These are phyloP conservation scores for Medauroidea extradentata DNA, from an alignment of 1,140 invertebrate species.

Conservation along the genomic window DNA sequence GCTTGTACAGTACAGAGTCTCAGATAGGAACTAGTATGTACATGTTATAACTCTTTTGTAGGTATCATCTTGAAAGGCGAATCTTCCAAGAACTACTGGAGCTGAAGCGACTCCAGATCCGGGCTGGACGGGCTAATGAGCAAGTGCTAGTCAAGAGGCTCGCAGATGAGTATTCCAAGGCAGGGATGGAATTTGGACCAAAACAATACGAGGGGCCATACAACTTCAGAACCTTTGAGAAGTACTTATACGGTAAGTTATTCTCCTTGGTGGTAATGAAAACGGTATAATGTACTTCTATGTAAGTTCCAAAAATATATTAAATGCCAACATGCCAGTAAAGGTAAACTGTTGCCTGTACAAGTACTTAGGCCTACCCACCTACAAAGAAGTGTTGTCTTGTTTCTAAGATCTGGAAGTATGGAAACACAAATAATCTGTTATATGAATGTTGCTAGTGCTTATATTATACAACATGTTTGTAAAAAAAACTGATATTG, in stretches of 20 bases:
- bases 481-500: no score
- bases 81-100: conserved; percentile 93
- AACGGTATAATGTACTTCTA: neutral
- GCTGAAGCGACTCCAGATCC: conserved; percentile 86
- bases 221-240: conserved; percentile 83
- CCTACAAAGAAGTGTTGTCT: no score
- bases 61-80: conserved; percentile 86
- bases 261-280: no score
- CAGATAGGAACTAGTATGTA: neutral
- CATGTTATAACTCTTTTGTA: no score
- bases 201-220: conserved; percentile 66
- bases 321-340: no score
- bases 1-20: conserved; percentile 1
- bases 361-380: no score
- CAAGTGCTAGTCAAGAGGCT: conserved; percentile 81
- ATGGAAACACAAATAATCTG: no score
- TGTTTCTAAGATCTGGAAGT: no score
- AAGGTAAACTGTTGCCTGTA: no score
- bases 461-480: no score
- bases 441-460: no score
- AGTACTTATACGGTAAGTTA: conserved; percentile 82
- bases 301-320: neutral
- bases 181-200: conserved; percentile 64
- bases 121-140: conserved; percentile 84
- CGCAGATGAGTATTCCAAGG: conserved; percentile 72